These are phyloP conservation scores for Pseudomyrmex gracilis DNA, from an alignment of 1,140 invertebrate species.

Conservation along the genomic window DNA sequence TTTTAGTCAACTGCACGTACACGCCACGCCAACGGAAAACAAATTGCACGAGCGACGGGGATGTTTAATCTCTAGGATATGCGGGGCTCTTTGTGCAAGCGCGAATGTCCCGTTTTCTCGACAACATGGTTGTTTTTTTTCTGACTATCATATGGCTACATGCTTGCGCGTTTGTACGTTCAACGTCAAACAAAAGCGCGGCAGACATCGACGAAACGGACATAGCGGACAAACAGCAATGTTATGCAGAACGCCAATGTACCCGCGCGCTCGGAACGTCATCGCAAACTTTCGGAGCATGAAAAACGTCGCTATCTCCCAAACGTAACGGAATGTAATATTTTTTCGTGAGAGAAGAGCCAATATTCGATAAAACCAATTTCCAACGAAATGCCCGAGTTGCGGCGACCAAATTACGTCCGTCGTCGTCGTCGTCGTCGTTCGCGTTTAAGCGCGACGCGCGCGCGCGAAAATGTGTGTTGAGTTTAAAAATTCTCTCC, in stretches of 20 bases:
- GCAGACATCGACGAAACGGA: constrained; percentile 14
- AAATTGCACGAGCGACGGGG: constrained; percentile 41
- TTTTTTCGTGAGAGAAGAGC: constrained; percentile 42
- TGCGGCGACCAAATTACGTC: constrained; percentile 64
- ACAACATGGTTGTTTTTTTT: constrained; percentile 49
- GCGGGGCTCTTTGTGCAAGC: constrained; percentile 32
- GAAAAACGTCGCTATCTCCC: constrained; percentile 55
- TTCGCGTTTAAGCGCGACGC: constrained; percentile 18
- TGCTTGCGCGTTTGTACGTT: constrained; percentile 38
- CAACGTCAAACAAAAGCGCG: constrained; percentile 51
- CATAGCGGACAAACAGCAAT: constrained; percentile 20
- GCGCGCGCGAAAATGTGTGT: constrained; percentile 17
- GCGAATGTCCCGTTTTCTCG: constrained; percentile 52
- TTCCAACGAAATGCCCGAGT: constrained; percentile 51
- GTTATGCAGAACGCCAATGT: constrained; percentile 25
- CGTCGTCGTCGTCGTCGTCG: constrained; percentile 13
- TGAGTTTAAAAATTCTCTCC: constrained; percentile 16
- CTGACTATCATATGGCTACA: constrained; percentile 38
- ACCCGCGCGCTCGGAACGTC: constrained; percentile 16
- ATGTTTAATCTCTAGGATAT: constrained; percentile 58
- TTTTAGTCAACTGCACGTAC: constrained; percentile 13
- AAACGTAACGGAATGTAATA: constrained; percentile 64
- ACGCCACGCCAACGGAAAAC: constrained; percentile 8
- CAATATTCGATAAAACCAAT: constrained; percentile 71
- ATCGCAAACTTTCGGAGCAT: constrained; percentile 57